A percentile compares a stretch with the other conserved stretches of the same genome.
These are phyloP conservation scores for Cercopithecus mona DNA, from an alignment of 2,113 vertebrate genomes.

Conservation along the genomic window DNA sequence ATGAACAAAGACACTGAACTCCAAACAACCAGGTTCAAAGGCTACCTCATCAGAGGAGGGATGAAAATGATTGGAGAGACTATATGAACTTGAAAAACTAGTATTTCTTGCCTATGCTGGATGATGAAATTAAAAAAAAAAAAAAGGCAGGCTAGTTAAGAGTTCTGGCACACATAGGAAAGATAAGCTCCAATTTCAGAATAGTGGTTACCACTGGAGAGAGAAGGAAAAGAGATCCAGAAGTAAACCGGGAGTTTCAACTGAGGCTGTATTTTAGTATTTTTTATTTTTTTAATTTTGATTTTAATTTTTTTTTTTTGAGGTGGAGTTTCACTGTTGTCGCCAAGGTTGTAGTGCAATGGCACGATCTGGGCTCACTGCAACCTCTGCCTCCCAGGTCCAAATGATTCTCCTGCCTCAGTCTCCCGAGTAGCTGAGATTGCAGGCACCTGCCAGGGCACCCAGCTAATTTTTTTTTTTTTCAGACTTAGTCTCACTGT, in stretches of 20 bases:
- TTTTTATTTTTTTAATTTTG: not conserved
- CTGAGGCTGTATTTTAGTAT: not conserved
- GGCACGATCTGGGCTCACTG: not conserved
- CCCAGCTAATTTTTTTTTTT: not conserved
- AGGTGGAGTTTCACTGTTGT: not conserved
- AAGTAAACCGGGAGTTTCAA: not conserved
- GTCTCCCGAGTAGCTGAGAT: not conserved
- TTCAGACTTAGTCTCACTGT: rapidly evolving
- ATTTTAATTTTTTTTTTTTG: not conserved
- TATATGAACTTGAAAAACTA: constrained; percentile 53
- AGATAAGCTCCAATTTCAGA: constrained; percentile 31
- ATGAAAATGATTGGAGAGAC: constrained; percentile 24
- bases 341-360: not conserved
- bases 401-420: not conserved
- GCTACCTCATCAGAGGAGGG: constrained; percentile 41
- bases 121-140: constrained; percentile 14
- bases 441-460: not conserved
- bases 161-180: not conserved
- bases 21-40: constrained; percentile 57
- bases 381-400: not conserved
- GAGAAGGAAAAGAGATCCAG: not conserved
- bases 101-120: constrained; percentile 61
- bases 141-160: not conserved
- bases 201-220: not conserved
- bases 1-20: constrained; percentile 54